phyloP scores from a whole-genome alignment of 2,888 invertebrate species.

The Pyrochroa serraticornis region DNA sequence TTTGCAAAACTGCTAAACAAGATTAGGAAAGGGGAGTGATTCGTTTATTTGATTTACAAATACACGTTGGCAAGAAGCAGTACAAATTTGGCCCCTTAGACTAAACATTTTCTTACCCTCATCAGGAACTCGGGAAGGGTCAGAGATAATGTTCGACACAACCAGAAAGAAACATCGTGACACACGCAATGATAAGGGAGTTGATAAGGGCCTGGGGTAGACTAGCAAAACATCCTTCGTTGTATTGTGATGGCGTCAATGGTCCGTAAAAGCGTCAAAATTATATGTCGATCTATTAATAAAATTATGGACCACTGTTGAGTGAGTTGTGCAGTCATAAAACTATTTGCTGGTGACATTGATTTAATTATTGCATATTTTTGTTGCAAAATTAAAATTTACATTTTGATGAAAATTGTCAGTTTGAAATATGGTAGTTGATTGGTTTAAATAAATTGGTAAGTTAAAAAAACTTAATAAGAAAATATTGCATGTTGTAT shows the following conservation, averaged over 20 bases:
- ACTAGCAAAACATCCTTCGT: constrained; percentile 3
- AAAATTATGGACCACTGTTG: too few species aligned
- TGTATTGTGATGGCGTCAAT: constrained; percentile 8
- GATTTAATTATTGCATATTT: too few species aligned
- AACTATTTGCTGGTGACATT: too few species aligned
- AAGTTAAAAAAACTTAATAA: too few species aligned
- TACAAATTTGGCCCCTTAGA: constrained; percentile 9
- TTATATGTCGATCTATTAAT: background rate
- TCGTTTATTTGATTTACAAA: constrained; percentile 21
- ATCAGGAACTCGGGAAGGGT: background rate
- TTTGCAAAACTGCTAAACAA: background rate
- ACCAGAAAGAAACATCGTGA: constrained; percentile 8
- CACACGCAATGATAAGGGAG: constrained; percentile 22
- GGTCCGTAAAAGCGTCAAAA: constrained; percentile 6
- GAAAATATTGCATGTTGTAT: too few species aligned
- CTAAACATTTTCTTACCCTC: constrained; percentile 1
- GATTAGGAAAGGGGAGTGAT: constrained; percentile 11
- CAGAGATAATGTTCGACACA: constrained; percentile 20
- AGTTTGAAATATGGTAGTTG: too few species aligned
- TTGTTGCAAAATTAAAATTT: too few species aligned
- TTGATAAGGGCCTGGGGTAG: constrained; percentile 13
- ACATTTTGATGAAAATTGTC: too few species aligned
- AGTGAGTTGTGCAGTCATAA: too few species aligned
- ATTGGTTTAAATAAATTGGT: too few species aligned
- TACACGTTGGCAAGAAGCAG: constrained; percentile 8